Base-by-base conservation (phyloP, 2,888 invertebrate species). In the Choristoneura rosaceana region DNA sequence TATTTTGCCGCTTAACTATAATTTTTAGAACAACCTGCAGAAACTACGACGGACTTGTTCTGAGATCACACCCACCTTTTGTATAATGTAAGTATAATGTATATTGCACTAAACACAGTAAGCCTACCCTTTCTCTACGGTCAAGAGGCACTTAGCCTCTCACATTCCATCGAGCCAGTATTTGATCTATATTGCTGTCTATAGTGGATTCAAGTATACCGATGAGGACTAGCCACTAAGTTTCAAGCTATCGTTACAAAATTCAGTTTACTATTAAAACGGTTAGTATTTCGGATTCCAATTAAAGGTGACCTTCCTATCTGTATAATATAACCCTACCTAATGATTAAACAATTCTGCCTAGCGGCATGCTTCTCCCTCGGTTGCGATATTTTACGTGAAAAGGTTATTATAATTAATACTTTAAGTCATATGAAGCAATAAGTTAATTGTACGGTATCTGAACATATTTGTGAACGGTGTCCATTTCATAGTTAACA, bases 131-230 rank as follows among this genome's bases (percentile, higher is more conserved):
- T 52, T 55, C 25, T 25, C 12, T 55, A 25, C 25, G 55, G 55
- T 74, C 73, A 75, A 75, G 74, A 61, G 73, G 75, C 71, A 69
- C 74, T 71, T 76, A 76, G 70, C 74, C 55, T 52, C 12, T 55
- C 55, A 55, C 55, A 55, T 55, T 55, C 55, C 55, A 55, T 25
- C 25, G 55, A 10, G 55, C 25, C n/a, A 55, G 25, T 52, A 52
- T 55, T 55, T 55, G 55, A 55, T 25, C 25, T 55, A 55, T 55
- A 12, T 12, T 10, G 3, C 55, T 25, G 17, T 55, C 25, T 25
- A 55, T 25, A 55, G 25, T 4, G 25, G 55, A 25, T 55, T 55
- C 25, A 25, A 55, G 55, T 55, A 25, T 25, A 17, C 52, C 25
- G 1, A 55, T 12, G 8, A 17, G 15, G 4, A 52, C 25, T 55